These are phyloP conservation scores for Ephialtes manifestator DNA, from an alignment of 2,888 invertebrate genomes.

Conservation along the genomic window DNA sequence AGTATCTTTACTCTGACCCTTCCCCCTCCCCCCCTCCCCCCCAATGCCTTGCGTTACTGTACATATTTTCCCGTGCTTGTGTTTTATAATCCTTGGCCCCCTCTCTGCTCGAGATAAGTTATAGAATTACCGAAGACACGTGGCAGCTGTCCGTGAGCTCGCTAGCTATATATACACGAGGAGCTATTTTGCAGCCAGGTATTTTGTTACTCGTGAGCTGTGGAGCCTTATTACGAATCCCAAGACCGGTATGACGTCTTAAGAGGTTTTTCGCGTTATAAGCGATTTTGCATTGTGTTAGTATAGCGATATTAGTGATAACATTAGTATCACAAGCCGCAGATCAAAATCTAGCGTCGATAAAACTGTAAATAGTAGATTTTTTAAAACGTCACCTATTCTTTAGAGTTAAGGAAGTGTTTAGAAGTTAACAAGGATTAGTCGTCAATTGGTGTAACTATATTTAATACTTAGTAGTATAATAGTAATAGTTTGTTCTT, in stretches of 20 bases:
- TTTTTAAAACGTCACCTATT: no score
- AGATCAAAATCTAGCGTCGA: no score
- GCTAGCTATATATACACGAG: constrained; percentile 1
- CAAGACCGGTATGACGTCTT: not conserved
- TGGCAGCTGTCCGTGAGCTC: constrained; percentile 18
- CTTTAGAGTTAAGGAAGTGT: no score
- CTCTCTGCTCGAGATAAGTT: constrained; percentile 19
- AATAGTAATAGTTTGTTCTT: no score
- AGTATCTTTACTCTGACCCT: constrained; percentile 10
- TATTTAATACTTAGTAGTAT: no score
- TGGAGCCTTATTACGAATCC: constrained; percentile 4
- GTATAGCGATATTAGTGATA: not conserved
- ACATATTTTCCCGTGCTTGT: not conserved
- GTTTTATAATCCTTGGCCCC: constrained; percentile 8
- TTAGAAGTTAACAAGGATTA: no score
- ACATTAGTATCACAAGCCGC: not conserved
- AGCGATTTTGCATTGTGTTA: not conserved
- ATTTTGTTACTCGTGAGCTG: constrained; percentile 34
- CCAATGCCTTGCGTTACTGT: not conserved
- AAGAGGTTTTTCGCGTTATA: not conserved
- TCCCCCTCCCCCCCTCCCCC: not conserved
- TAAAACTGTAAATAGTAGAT: no score
- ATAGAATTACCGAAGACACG: constrained; percentile 49
- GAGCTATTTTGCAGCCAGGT: not conserved
- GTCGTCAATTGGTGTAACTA: no score